Evolutionary conservation across 2,113 vertebrate genomes (phyloP).

Genomic region (Phaetusa simplex): DNA sequence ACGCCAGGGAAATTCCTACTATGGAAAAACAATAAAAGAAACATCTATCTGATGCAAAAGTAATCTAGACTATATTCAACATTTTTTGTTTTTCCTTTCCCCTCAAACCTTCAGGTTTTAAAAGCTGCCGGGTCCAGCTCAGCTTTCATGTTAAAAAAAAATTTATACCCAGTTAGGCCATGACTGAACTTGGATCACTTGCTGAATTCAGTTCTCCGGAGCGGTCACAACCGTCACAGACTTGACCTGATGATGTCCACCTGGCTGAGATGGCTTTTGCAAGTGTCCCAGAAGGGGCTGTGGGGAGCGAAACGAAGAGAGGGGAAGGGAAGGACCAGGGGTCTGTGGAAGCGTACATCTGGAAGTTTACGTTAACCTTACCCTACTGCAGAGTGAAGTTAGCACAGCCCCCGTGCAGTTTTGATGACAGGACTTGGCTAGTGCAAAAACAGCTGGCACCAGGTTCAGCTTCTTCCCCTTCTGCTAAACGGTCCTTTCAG

Average conservation of each 20-base stretch:
- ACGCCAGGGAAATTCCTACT: background rate
- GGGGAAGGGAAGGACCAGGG: background rate
- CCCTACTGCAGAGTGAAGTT: background rate
- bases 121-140: background rate
- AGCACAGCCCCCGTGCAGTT: background rate
- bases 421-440: background rate
- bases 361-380: background rate
- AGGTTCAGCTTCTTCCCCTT: background rate
- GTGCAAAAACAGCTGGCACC: slow-evolving; percentile 9
- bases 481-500: background rate
- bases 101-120: background rate
- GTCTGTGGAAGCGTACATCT: background rate
- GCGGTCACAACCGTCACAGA: background rate
- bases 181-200: background rate
- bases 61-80: background rate
- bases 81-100: background rate
- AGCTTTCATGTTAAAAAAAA: background rate
- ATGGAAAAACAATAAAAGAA: background rate
- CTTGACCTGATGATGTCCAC: background rate
- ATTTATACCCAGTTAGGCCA: background rate
- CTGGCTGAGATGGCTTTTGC: background rate
- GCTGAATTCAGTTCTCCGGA: background rate
- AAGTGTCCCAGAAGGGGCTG: background rate
- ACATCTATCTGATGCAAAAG: background rate
- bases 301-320: rapidly evolving